These are phyloP conservation scores for Cotesia vestalis DNA, from an alignment of 1,140 invertebrate genomes.

Conservation along the genomic window DNA sequence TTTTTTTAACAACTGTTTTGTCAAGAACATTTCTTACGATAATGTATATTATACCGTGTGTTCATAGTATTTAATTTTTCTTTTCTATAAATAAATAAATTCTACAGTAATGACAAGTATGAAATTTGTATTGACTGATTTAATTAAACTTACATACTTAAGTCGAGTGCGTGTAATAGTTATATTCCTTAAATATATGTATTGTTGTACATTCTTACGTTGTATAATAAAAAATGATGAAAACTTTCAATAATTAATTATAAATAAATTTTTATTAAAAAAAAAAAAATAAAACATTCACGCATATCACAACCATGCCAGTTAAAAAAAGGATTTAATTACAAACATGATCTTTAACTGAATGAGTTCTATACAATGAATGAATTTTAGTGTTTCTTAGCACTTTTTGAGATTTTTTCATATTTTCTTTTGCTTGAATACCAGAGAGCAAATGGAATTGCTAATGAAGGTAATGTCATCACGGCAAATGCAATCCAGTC, in stretches of 20 bases:
- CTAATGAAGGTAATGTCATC: slow-evolving; percentile 93
- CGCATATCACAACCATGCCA: slow-evolving; percentile 53
- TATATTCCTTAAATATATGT: slow-evolving; percentile 23
- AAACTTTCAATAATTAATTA: slow-evolving; percentile 42
- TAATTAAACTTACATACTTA: not conserved
- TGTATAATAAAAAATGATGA: slow-evolving; percentile 32
- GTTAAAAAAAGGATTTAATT: slow-evolving; percentile 42
- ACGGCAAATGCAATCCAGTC: slow-evolving; percentile 97
- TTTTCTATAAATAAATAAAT: slow-evolving; percentile 21
- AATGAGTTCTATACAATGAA: slow-evolving; percentile 25
- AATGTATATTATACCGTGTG: slow-evolving; percentile 30
- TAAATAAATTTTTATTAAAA: slow-evolving; percentile 62
- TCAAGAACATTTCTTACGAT: slow-evolving; percentile 22
- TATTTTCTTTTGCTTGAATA: slow-evolving; percentile 95
- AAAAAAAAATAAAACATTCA: slow-evolving; percentile 51
- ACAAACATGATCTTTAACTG: slow-evolving; percentile 17
- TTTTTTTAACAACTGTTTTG: slow-evolving; percentile 10
- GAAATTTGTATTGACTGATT: slow-evolving; percentile 26
- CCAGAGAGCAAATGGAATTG: slow-evolving; percentile 95
- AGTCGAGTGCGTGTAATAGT: slow-evolving; percentile 18
- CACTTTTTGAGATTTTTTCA: slow-evolving; percentile 73
- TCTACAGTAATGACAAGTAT: slow-evolving; percentile 1
- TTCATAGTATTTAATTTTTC: slow-evolving; percentile 39
- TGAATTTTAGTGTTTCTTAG: slow-evolving; percentile 58
- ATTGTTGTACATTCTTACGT: slow-evolving; percentile 36